phyloP scores from a whole-genome alignment of 2,888 invertebrate species.

The Apodemia hepburni region DNA sequence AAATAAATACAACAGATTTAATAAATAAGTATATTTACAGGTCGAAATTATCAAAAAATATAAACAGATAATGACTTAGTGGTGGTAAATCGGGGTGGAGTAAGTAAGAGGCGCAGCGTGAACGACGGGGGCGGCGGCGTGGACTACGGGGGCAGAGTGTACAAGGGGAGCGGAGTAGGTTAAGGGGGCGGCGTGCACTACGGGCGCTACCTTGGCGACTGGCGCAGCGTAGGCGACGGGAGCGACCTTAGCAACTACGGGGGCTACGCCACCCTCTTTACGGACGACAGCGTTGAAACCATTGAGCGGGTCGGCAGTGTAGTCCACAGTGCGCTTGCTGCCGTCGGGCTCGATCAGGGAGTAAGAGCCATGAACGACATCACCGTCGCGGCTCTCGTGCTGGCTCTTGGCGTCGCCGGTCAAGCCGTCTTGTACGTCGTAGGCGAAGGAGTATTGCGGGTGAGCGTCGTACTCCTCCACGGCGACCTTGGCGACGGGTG shows the following conservation, averaged over 20 bases:
- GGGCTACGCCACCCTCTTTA: slow-evolving; percentile 44
- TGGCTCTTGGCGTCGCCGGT: slow-evolving; percentile 58
- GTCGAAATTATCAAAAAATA: neutral
- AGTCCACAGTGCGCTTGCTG: slow-evolving; percentile 54
- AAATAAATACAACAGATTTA: neutral
- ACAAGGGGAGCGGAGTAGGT: slow-evolving; percentile 42
- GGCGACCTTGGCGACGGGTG: slow-evolving; percentile 50
- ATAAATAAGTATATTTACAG: slow-evolving; percentile 18
- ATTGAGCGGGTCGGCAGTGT: slow-evolving; percentile 54
- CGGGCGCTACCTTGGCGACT: slow-evolving; percentile 32
- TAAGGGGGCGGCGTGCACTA: slow-evolving; percentile 39
- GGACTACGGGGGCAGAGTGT: slow-evolving; percentile 37
- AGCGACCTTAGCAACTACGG: slow-evolving; percentile 36
- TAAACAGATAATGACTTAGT: neutral
- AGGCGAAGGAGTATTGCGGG: slow-evolving; percentile 84
- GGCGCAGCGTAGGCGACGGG: slow-evolving; percentile 41
- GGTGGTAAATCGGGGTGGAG: slow-evolving; percentile 11
- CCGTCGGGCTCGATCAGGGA: slow-evolving; percentile 58
- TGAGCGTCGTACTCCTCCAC: slow-evolving; percentile 77
- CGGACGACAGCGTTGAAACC: slow-evolving; percentile 62
- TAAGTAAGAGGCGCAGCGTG: slow-evolving; percentile 36
- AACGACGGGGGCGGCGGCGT: slow-evolving; percentile 34
- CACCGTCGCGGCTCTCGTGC: slow-evolving; percentile 52
- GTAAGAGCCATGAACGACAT: slow-evolving; percentile 59
- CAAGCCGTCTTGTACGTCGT: slow-evolving; percentile 82